A percentile compares a stretch with the other conserved stretches of the same genome.
phyloP scores from a whole-genome alignment of 1,140 invertebrate genomes.

The Zaprionus africanus region DNA sequence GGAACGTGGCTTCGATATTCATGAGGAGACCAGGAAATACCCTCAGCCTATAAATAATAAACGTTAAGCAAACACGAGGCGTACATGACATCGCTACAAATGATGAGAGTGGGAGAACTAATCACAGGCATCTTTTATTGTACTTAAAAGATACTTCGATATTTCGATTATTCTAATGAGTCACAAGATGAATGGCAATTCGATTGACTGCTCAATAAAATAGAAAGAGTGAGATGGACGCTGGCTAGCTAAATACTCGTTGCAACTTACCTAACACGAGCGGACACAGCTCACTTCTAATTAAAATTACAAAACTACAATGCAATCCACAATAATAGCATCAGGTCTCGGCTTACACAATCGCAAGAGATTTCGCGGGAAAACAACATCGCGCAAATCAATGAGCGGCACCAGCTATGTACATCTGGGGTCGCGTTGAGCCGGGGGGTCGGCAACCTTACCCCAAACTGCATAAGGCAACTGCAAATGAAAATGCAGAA shows the following conservation, averaged over 20 bases:
- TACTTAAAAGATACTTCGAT: not conserved
- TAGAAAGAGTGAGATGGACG: too few species aligned
- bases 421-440: slow-evolving; percentile 2
- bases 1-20: slow-evolving; percentile 23
- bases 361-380: not conserved
- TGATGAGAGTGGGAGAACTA: not conserved
- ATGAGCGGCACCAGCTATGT: slow-evolving; percentile 12
- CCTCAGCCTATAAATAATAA: slow-evolving; percentile 50
- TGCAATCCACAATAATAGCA: too few species aligned
- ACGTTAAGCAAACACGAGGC: slow-evolving; percentile 37
- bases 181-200: not conserved
- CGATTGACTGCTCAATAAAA: not conserved
- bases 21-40: slow-evolving; percentile 20
- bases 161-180: not conserved
- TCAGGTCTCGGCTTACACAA: not conserved
- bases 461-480: slow-evolving; percentile 39
- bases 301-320: slow-evolving; percentile 1
- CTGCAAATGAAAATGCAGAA: slow-evolving; percentile 14
- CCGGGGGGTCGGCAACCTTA: slow-evolving; percentile 45
- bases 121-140: not conserved
- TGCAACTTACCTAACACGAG: not conserved
- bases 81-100: slow-evolving; percentile 18
- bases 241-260: not conserved
- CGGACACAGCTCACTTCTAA: not conserved
- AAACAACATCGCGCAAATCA: slow-evolving; percentile 7